Base-by-base conservation (phyloP, 2,888 invertebrate species). In the Lasioglossum lativentre region DNA sequence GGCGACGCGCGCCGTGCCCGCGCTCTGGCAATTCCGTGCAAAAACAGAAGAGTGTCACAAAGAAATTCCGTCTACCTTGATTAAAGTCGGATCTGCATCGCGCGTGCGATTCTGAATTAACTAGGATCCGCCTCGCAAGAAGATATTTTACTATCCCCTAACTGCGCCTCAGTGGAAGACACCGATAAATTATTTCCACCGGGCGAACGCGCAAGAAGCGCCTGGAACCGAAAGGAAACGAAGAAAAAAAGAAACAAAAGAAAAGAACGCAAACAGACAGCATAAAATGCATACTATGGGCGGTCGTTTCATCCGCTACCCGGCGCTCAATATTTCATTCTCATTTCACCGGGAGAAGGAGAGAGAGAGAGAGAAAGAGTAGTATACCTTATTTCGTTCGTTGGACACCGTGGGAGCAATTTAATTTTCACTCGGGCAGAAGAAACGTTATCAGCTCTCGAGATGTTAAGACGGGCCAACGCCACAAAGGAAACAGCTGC, bases 351-450 rank as follows among this genome's bases (percentile, higher is more conserved):
- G 42, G 5, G 42, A n/a, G 23, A 52, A 52, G 5, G 10, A 42
- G 42, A 23, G 23, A 19, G 5, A 52, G 23, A 52, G 3, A 10
- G 23, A 23, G 47, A 23, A 2, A 23, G 52, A n/a, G 10, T 52
- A n/a, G n/a, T 27, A 40, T 66, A 34, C 66, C 47, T 76, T 66
- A 34, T 76, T 76, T 66, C 66, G n/a, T 45, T n/a, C 16, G 76
- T 76, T 47, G 63, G 76, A 34, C 76, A 19, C 45, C 4, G 23
- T 0, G 30, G 40, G 27, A 71, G 47, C 52, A 38, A n/a, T 68
- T 70, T 78, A 52, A 78, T 78, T 78, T 70, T 56, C 40, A 27
- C 38, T 3, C 40, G 30, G 4, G 27, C 30, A 16, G 27, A 38
- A 8, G 70, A 14, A 40, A 71, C 68, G 8, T 52, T 66, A 30